A percentile compares a stretch with the other conserved stretches of the same genome.
Evolutionary conservation across 2,113 vertebrate species (phyloP).

Genomic region (Periophthalmus modestus): DNA sequence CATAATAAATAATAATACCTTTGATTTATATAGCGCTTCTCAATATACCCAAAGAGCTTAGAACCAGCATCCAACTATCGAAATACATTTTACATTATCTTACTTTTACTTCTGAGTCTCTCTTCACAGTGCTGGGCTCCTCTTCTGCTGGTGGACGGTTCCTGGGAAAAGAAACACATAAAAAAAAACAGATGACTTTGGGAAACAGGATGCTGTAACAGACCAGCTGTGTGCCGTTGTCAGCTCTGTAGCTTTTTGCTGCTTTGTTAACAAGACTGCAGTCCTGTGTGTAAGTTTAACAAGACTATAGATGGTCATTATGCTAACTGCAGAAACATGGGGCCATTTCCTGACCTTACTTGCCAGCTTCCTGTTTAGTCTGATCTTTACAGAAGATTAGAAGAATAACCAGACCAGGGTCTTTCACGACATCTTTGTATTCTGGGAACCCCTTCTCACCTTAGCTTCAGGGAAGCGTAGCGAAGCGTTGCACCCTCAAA

Average conservation of each 20-base stretch:
- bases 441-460: constrained; percentile 59
- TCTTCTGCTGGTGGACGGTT: constrained; percentile 85
- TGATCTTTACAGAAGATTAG: constrained; percentile 34
- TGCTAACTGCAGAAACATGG: constrained; percentile 28
- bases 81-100: constrained; percentile 24
- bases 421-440: too few species aligned
- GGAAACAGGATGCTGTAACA: neutral
- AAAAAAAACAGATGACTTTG: neutral
- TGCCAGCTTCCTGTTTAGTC: constrained; percentile 45
- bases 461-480: constrained; percentile 95
- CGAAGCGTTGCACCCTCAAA: constrained; percentile 97
- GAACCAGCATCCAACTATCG: neutral
- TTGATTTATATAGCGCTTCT: too few species aligned
- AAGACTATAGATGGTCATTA: constrained; percentile 29
- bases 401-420: neutral
- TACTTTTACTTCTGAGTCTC: constrained; percentile 92
- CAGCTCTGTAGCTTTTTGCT: constrained; percentile 3
- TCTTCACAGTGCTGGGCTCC: constrained; percentile 85
- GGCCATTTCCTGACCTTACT: constrained; percentile 47
- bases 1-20: neutral
- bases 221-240: neutral
- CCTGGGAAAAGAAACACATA: constrained; percentile 67
- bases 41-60: too few species aligned
- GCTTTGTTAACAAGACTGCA: constrained; percentile 7
- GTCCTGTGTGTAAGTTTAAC: constrained; percentile 17